Conservation (phyloP, 2,888 invertebrate genomes). For the Acrobeloides nanus region DNA sequence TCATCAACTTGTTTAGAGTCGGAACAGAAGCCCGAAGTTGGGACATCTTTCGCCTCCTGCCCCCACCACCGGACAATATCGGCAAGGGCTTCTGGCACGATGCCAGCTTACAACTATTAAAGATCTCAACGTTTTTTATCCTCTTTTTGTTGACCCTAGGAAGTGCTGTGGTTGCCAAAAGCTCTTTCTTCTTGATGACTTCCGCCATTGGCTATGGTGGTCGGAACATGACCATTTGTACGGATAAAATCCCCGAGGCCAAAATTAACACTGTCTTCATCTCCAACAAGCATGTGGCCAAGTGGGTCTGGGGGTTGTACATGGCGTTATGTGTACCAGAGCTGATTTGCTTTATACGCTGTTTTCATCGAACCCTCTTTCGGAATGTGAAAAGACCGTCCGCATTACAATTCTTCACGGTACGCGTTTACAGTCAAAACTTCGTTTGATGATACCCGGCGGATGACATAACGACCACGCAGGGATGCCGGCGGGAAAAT, state of each 20-base stretch:
- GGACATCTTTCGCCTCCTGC: slow-evolving; percentile 72
- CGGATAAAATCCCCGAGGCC: slow-evolving; percentile 44
- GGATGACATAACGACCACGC: too few relatives aligned
- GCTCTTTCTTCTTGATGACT: slow-evolving; percentile 52
- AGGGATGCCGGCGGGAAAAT: too few relatives aligned
- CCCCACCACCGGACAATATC: slow-evolving; percentile 56
- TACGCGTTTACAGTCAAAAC: too few relatives aligned
- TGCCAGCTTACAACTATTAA: slow-evolving; percentile 51
- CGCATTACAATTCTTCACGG: slow-evolving; percentile 43
- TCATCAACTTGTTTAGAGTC: too few relatives aligned
- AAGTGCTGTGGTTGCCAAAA: slow-evolving; percentile 43
- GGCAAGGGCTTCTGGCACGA: slow-evolving; percentile 50
- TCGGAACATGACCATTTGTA: slow-evolving; percentile 49
- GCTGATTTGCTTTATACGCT: slow-evolving; percentile 54
- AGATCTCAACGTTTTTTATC: slow-evolving; percentile 50
- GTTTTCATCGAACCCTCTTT: slow-evolving; percentile 56
- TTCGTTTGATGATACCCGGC: too few relatives aligned
- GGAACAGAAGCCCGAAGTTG: slow-evolving; percentile 62
- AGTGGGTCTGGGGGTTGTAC: slow-evolving; percentile 56
- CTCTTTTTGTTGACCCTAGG: slow-evolving; percentile 44
- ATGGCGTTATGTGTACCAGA: slow-evolving; percentile 55
- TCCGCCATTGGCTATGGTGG: slow-evolving; percentile 51
- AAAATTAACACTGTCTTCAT: slow-evolving; percentile 41
- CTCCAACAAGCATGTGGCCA: slow-evolving; percentile 45
- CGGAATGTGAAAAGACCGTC: slow-evolving; percentile 50